Conservation (phyloP, 2,113 vertebrate genomes). For the Cyprinus carpio region DNA sequence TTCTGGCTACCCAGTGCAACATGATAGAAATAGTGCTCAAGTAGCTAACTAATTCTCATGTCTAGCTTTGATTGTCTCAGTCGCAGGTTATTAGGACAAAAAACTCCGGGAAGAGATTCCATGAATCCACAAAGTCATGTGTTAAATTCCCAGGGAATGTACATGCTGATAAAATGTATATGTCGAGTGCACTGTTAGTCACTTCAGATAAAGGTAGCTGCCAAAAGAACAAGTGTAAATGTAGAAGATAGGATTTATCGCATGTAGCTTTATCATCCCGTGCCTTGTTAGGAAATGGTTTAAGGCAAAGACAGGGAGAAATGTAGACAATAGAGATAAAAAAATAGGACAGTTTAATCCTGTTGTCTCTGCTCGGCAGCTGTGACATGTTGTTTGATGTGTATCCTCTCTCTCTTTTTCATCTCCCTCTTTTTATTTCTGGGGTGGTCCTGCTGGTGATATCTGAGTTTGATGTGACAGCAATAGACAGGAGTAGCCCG, state of each 20-base stretch:
- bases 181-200: background rate
- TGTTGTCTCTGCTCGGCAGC: no score
- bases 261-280: background rate
- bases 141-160: background rate
- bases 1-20: background rate
- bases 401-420: background rate
- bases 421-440: background rate
- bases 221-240: background rate
- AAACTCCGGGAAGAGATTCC: background rate
- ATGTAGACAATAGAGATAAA: background rate
- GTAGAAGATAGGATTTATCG: no score
- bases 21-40: no score
- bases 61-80: background rate
- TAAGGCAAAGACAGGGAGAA: background rate
- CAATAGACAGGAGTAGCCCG: background rate
- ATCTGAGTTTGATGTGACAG: slow-evolving; percentile 39
- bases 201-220: background rate
- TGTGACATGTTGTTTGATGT: background rate
- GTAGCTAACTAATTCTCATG: background rate
- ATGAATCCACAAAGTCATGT: background rate
- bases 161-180: slow-evolving; percentile 2
- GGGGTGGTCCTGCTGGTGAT: slow-evolving; percentile 3
- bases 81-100: background rate
- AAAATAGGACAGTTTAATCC: slow-evolving; percentile 13
- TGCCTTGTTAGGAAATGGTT: background rate